Evolutionary conservation across 1,140 invertebrate species (phyloP).

Genomic region (Formica exsecta): DNA sequence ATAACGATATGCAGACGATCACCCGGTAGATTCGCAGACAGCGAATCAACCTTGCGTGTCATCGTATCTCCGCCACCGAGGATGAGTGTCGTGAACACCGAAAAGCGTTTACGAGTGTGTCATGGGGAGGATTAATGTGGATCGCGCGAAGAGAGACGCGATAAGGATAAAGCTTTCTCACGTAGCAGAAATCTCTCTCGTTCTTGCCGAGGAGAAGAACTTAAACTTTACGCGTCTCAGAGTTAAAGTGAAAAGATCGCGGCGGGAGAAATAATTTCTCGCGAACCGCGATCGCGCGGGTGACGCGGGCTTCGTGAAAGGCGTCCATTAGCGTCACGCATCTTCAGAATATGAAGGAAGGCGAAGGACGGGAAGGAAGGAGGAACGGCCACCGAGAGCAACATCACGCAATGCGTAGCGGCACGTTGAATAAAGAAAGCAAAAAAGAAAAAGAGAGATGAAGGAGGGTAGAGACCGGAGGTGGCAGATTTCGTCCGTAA

Average conservation of each 20-base stretch:
- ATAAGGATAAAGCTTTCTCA: slow-evolving; percentile 35
- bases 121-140: slow-evolving; percentile 31
- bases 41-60: background rate
- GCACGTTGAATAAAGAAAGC: background rate
- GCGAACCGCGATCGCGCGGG: slow-evolving; percentile 55
- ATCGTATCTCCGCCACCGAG: slow-evolving; percentile 8
- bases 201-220: background rate
- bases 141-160: background rate
- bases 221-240: background rate
- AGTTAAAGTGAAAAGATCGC: slow-evolving; percentile 39
- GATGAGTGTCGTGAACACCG: slow-evolving; percentile 28
- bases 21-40: background rate
- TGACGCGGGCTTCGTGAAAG: slow-evolving; percentile 53
- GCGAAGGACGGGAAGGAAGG: background rate
- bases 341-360: background rate
- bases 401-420: slow-evolving; percentile 56
- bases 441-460: background rate
- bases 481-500: slow-evolving; percentile 52
- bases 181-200: slow-evolving; percentile 9
- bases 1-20: background rate
- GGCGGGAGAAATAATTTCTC: slow-evolving; percentile 52
- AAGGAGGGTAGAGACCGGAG: background rate
- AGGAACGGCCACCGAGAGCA: slow-evolving; percentile 10
- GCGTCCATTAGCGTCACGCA: slow-evolving; percentile 59
- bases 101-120: slow-evolving; percentile 31